Evolutionary conservation across 2,113 vertebrate species (phyloP), one percentile per base, ranked within the genome.

Genomic region (Podarcis cretensis): DNA sequence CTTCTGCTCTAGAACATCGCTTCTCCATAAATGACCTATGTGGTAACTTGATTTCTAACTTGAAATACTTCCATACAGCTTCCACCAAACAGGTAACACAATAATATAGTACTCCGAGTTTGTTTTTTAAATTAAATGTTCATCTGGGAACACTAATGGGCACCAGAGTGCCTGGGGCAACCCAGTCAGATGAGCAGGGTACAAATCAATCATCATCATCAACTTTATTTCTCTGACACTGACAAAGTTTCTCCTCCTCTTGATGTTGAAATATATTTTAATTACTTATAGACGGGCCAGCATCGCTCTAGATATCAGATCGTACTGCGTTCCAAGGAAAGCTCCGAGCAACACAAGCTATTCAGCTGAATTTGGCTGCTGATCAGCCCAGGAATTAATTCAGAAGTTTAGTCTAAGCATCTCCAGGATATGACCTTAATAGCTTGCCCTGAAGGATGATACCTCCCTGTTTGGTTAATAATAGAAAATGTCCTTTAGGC

Each of bases 401-500:
- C 10, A 69, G 48, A 84, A 81, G 68, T 81, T 68, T 80, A 93
- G 75, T 82, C 0, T 37, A 88, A 76, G 4, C 65, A 48, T 21
- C 87, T 54, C 16, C 54, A 84, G 75, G 73, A 21, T 75, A 88
- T 1, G 0, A 68, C 88, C 87, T 85, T 84, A 57, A 20, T 63
- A 94, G 59, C 21, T 59, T 74, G 32, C 10, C n/a, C 54, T 83
- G 43, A 6, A 1, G 63, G 76, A n/a, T 6, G 18, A 86, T 63
- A 21, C 27, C n/a, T 54, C 75, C 74, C 57, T 66, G 85, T 92
- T 69, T 25, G 66, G 3, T 57, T 7, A 40, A 84, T 87, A 89
- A 89, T 83, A 94, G 23, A 83, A 89, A 88, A 69, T 5, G 80
- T 57, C 83, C 91, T 85, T 85, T 14, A 77, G 84, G 77, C 23